Conservation (phyloP, 2,113 vertebrate species). For the Periophthalmus modestus region DNA sequence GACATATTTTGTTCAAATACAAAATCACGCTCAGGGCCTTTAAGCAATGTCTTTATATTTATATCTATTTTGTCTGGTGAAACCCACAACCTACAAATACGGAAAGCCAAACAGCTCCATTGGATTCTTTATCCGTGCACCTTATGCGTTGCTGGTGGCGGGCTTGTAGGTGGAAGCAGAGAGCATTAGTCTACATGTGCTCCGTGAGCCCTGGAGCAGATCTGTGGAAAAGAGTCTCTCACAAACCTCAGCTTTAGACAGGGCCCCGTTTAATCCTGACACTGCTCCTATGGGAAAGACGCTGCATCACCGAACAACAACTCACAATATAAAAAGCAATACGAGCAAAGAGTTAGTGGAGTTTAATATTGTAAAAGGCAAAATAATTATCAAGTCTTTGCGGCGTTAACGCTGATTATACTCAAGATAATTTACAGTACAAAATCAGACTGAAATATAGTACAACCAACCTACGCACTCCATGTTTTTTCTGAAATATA, state of each 20-base stretch:
- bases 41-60: neutral
- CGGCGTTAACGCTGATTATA: no score
- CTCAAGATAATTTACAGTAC: neutral
- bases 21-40: no score
- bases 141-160: conserved; percentile 8
- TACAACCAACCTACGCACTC: neutral
- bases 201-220: conserved; percentile 37
- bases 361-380: neutral
- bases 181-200: conserved; percentile 32
- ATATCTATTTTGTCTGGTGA: neutral
- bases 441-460: neutral
- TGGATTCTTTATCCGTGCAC: conserved; percentile 8
- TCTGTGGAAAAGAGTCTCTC: conserved; percentile 17
- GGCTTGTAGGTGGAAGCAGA: conserved; percentile 4
- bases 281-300: conserved; percentile 27
- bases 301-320: conserved; percentile 41
- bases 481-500: neutral
- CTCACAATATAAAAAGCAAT: conserved; percentile 12
- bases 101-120: neutral
- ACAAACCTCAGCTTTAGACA: conserved; percentile 12
- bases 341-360: neutral
- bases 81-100: conserved; percentile 5
- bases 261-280: conserved; percentile 17
- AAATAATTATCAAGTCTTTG: neutral
- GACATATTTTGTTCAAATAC: no score